Evolutionary conservation across 2,797 vertebrate genomes (phyloP), one percentile per base, ranked within the genome.

Genomic region (Capromys pilorides): DNA sequence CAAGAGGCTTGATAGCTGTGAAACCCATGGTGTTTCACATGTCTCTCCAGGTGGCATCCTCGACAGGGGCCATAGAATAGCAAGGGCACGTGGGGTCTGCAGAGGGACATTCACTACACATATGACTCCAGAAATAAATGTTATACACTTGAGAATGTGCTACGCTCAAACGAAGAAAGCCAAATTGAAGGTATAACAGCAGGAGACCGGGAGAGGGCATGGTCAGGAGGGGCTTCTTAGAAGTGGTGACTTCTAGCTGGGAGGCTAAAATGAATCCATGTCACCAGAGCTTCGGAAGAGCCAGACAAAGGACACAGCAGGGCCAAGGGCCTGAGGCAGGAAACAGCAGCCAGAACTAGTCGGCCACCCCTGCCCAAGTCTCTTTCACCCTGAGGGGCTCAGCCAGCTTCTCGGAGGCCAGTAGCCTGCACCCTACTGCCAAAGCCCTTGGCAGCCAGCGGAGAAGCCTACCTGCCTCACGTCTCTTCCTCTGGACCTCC

Each of bases 51-150:
- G 5, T 19, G 7, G 28, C n/a, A 19, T 22, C 33, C 5, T 31
- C 61, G 11, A 45, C 24, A 6, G 36, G 36, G 51, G 1, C 1
- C 0, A 4, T 69, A 36, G 8, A 0, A 4, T 10, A 41, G 59
- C 73, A 81, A 31, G 10, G 5, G 12, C 0, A 3, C 28, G 1
- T 1, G 3, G 36, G 36, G 24, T 16, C 1, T 0, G 4, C 22
- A 16, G 41, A 1, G n/a, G 86, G 82, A 6, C 9, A 0, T 11
- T 21, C 2, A 4, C 11, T 31, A 5, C 33, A 12, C 2, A 3
- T 0, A 6, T 0, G 1, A 41, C 22, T 41, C 9, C 54, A 71
- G 26, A 61, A 22, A 39, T 12, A 22, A 85, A 41, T 24, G 10
- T 12, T 5, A 28, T 3, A 12, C 36, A 26, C 81, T 6, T 1